Conservation (phyloP, 2,888 invertebrate species). For the Cybosia mesomella region DNA sequence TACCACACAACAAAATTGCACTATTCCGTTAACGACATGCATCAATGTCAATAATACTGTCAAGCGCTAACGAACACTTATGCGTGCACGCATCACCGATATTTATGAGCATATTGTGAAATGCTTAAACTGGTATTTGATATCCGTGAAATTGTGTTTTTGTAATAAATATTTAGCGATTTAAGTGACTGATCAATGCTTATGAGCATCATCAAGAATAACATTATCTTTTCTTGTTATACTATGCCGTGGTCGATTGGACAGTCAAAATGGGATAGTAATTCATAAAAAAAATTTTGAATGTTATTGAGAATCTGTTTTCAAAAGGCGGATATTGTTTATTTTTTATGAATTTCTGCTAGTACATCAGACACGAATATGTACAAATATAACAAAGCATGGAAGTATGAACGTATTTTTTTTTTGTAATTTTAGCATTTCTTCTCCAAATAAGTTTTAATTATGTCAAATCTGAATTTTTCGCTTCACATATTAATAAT, state of each 20-base stretch:
- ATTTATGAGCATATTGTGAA: slow-evolving; percentile 48
- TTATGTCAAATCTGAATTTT: no score
- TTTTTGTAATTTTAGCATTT: no score
- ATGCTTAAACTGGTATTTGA: slow-evolving; percentile 61
- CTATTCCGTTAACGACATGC: slow-evolving; percentile 62
- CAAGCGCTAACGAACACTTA: slow-evolving; percentile 65
- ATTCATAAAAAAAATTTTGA: neutral
- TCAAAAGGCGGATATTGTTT: no score
- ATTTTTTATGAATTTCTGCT: no score
- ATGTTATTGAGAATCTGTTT: no score
- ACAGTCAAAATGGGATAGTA: neutral
- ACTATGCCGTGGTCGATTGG: neutral
- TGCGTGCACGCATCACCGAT: slow-evolving; percentile 30
- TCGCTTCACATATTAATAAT: no score
- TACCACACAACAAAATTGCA: slow-evolving; percentile 51
- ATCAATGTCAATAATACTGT: slow-evolving; percentile 66
- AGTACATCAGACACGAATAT: no score
- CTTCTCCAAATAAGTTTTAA: no score
- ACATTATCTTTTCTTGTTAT: neutral
- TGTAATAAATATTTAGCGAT: slow-evolving; percentile 24
- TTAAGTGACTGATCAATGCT: slow-evolving; percentile 10
- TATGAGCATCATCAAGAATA: neutral
- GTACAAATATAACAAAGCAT: no score
- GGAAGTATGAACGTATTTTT: no score
- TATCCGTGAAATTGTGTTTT: slow-evolving; percentile 65